These are phyloP conservation scores for Poeciliopsis turneri DNA, from an alignment of 2,797 vertebrate species.

Conservation along the genomic window DNA sequence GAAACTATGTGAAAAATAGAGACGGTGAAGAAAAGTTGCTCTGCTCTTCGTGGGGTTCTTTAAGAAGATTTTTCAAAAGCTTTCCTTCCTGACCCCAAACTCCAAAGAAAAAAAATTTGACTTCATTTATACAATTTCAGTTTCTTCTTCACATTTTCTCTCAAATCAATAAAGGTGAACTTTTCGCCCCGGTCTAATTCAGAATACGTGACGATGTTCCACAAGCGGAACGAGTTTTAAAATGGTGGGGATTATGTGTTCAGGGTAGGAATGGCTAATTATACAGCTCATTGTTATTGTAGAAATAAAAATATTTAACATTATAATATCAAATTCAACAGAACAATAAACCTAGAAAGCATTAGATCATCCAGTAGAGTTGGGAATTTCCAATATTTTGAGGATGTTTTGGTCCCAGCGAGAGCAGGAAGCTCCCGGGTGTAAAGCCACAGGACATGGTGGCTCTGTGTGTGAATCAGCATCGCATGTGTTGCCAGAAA, in stretches of 20 bases:
- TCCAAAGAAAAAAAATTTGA: background rate
- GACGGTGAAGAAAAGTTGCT: background rate
- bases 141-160: background rate
- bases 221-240: background rate
- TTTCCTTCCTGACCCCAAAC: background rate
- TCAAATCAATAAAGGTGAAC: background rate
- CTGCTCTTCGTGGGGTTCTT: background rate
- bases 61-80: background rate
- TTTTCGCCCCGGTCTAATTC: background rate
- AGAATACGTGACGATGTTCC: background rate
- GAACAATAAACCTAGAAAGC: background rate
- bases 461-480: background rate
- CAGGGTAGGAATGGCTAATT: too few species aligned
- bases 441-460: too few species aligned
- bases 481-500: conserved; percentile 13
- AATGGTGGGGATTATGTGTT: too few species aligned
- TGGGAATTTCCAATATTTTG: background rate
- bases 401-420: background rate
- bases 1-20: background rate
- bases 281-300: background rate
- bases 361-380: background rate
- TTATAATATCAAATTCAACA: background rate
- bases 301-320: background rate
- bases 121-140: background rate
- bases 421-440: background rate